A percentile compares a stretch with the other conserved stretches of the same genome.
These are phyloP conservation scores for Otolemur crassicaudatus DNA, from an alignment of 2,797 vertebrate genomes.

Conservation along the genomic window DNA sequence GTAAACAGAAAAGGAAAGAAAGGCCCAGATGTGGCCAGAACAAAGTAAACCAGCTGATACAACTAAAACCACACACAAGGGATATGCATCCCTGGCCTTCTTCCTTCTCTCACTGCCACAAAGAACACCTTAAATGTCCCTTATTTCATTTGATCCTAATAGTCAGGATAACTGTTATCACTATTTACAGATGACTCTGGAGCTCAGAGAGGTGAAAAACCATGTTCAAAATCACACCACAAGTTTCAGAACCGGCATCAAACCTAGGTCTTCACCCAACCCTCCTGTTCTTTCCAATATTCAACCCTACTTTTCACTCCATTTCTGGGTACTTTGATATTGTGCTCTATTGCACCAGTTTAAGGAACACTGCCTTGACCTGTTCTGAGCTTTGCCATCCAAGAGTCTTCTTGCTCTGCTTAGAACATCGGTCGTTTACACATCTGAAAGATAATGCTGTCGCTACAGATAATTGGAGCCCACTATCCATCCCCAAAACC, in stretches of 20 bases:
- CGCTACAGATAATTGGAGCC: background rate
- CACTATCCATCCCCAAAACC: background rate
- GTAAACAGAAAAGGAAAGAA: background rate
- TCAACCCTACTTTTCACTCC: background rate
- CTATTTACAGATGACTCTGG: background rate
- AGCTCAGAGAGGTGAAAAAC: background rate
- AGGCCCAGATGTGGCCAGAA: background rate
- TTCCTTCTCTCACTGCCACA: background rate
- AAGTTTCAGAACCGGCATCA: background rate
- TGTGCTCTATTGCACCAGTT: background rate
- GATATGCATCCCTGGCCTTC: background rate
- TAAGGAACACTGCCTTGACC: background rate
- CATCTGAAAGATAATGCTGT: background rate
- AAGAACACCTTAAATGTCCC: background rate
- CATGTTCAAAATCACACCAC: background rate
- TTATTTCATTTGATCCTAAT: background rate
- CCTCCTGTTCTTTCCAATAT: background rate
- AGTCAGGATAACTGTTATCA: background rate
- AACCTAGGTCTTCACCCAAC: background rate
- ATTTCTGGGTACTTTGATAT: background rate
- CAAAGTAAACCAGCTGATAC: background rate
- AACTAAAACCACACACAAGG: background rate
- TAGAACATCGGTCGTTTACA: background rate
- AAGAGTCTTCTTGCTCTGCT: background rate
- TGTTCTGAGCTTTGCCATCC: background rate